A percentile compares a stretch with the other conserved stretches of the same genome.
Conservation (phyloP, 2,797 vertebrate genomes). For the Pogoniulus pusillus region DNA sequence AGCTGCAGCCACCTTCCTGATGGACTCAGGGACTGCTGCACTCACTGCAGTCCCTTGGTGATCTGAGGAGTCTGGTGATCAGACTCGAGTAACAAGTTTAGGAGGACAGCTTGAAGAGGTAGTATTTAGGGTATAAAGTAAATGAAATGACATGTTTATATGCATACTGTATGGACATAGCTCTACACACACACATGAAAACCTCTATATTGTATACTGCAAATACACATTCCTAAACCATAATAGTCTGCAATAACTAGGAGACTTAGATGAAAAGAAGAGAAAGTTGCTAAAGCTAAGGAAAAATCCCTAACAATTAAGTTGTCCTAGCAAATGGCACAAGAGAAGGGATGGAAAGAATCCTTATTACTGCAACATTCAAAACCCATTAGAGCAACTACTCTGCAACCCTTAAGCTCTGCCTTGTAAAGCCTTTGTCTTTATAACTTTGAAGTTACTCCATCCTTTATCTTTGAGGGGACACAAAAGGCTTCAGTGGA, state of each 20-base stretch:
- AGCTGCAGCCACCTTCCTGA: not conserved
- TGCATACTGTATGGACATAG: not conserved
- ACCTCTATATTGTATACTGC: not conserved
- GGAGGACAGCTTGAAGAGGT: not conserved
- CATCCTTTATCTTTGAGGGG: not conserved
- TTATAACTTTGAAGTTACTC: not conserved
- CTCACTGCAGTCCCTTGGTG: fast-evolving
- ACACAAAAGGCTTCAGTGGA: not conserved
- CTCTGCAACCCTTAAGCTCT: not conserved
- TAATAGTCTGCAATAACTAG: not conserved
- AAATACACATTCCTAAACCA: not conserved
- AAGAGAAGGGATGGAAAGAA: not conserved
- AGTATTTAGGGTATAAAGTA: not conserved
- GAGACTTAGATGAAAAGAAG: not conserved
- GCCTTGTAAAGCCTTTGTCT: not conserved
- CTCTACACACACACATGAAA: not conserved
- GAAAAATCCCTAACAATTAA: slow-evolving; percentile 1
- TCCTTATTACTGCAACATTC: not conserved
- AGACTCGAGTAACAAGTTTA: not conserved
- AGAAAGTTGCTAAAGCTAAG: not conserved
- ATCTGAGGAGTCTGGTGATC: not conserved
- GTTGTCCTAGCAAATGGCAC: not conserved
- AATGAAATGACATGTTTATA: not conserved
- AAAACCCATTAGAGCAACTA: not conserved
- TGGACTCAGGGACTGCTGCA: fast-evolving